Evolutionary conservation across 2,113 vertebrate species (phyloP).

Genomic region (Cettia cetti): DNA sequence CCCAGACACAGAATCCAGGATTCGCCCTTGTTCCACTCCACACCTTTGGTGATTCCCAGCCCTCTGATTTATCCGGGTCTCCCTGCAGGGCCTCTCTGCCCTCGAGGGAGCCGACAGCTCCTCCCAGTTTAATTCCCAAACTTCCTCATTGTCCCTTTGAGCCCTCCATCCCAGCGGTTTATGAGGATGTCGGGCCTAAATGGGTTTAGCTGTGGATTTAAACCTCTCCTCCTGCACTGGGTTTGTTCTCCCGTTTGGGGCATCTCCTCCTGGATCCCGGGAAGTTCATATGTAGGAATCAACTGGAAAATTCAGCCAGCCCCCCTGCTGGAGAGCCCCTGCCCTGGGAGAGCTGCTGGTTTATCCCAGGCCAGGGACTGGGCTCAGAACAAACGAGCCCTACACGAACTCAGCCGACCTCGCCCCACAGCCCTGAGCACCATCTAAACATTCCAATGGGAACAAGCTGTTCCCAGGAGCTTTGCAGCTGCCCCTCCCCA

Average conservation of each 20-base stretch:
- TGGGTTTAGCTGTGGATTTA: background rate
- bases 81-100: background rate
- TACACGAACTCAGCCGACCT: background rate
- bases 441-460: background rate
- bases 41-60: background rate
- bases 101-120: accelerated
- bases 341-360: background rate
- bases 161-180: accelerated
- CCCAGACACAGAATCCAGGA: background rate
- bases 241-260: background rate
- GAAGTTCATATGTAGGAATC: background rate
- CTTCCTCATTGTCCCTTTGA: background rate
- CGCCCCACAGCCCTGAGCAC: background rate
- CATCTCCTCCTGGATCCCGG: background rate
- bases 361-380: background rate
- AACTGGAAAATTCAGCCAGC: background rate
- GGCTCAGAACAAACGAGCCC: background rate
- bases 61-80: background rate
- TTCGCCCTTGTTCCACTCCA: background rate
- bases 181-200: background rate
- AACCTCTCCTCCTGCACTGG: background rate
- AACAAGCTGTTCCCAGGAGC: background rate
- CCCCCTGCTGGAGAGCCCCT: background rate
- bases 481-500: background rate
- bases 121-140: background rate